Evolutionary conservation across 2,797 vertebrate genomes (phyloP), one percentile per base, ranked within the genome.

Genomic region (Pangasius krempfi): DNA sequence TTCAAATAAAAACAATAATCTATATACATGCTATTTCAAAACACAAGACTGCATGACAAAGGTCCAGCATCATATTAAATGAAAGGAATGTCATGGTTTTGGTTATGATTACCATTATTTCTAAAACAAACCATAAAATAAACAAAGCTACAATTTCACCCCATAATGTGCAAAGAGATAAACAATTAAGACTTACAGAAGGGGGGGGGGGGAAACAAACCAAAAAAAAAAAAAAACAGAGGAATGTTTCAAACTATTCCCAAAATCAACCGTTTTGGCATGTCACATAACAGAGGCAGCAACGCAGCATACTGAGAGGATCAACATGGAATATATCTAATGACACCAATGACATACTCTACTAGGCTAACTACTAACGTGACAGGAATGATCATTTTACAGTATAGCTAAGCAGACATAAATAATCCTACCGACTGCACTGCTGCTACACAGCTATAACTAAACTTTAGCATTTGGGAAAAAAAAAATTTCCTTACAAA

Each of bases 1-100:
- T 22, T 22, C 2, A 87, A 62, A 82, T 68, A 27, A 85, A 81
- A 82, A 84, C 90, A 89, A 92, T 83, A 75, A 90, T 84, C 72
- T 68, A 91, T 66, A 37, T 33, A 87, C 58, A 89, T 89, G 86
- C 76, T 62, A 87, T 62, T 54, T 70, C 58, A 87, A 52, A 68
- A 86, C 12, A 68, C 40, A 75, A 60, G 8, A 70, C 92, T 85
- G 79, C 27, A 89, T 84, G 87, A 58, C 76, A 47, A 68, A 87
- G 66, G n/a, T 88, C 90, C 92, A 91, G 92, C 92, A 92, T 89
- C 58, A 66, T 84, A 73, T 88, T 37, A 58, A 85, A 87, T 83
- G 86, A 86, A 56, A 54, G 90, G 90, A 90, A 92, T 91, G 92
- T 86, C 37, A 86, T 73, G 52, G 18, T 79, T 87, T 87, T 87